Conservation (phyloP, 2,113 vertebrate species). For the Sminthopsis crassicaudata region DNA sequence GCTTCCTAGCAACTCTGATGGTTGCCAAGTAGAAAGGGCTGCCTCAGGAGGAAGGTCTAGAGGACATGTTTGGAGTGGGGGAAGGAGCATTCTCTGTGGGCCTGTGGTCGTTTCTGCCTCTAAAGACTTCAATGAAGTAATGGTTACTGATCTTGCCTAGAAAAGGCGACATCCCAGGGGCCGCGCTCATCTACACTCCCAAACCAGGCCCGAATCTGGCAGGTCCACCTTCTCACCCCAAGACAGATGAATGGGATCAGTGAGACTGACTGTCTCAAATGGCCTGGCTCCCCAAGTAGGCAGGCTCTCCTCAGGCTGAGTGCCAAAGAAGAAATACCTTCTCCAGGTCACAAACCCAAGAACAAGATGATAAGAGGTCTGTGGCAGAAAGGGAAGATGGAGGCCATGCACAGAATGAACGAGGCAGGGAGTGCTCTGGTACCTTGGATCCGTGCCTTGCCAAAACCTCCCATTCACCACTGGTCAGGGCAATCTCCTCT, state of each 20-base stretch:
- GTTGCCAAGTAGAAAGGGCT: neutral
- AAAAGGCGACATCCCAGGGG: neutral
- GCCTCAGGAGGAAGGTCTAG: neutral
- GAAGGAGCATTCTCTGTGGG: neutral
- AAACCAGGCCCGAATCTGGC: neutral
- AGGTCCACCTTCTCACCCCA: neutral
- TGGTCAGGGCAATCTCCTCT: slow-evolving; percentile 93
- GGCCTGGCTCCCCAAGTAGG: neutral
- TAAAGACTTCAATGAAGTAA: neutral
- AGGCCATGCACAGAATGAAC: neutral
- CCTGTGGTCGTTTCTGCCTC: neutral
- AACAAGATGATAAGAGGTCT: neutral
- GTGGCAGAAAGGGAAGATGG: neutral
- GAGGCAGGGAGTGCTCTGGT: slow-evolving; percentile 60
- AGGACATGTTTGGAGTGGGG: neutral
- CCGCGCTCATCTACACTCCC: neutral
- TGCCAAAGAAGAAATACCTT: neutral
- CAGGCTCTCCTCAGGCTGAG: neutral
- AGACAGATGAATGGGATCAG: neutral
- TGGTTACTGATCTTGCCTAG: neutral
- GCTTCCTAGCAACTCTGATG: neutral
- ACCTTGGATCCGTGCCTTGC: slow-evolving; percentile 97
- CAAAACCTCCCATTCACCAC: slow-evolving; percentile 96
- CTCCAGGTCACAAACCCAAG: neutral
- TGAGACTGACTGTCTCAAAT: neutral